These are phyloP conservation scores for Tor tambroides DNA, from an alignment of 2,113 vertebrate species.

Conservation along the genomic window DNA sequence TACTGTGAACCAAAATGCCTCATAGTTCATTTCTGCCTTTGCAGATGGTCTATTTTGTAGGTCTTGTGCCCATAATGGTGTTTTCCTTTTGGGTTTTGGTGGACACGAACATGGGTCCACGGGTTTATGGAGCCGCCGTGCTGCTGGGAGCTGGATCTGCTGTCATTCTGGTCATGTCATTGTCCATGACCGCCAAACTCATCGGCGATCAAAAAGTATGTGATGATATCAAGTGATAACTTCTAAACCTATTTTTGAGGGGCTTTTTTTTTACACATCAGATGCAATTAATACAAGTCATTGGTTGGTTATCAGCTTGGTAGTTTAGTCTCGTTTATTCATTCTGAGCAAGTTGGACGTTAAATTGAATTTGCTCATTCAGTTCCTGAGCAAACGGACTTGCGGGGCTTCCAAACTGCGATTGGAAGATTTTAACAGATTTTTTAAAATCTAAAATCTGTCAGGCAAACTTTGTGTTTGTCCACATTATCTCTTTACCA, in stretches of 20 bases:
- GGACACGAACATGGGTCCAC: conserved; percentile 64
- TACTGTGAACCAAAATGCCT: background rate
- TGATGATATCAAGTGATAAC: background rate
- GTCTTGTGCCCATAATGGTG: conserved; percentile 80
- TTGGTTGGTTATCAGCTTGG: background rate
- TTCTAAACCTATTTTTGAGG: background rate
- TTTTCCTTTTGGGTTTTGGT: conserved; percentile 84
- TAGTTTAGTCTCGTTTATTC: background rate
- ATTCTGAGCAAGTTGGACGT: background rate
- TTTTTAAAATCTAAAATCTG: background rate
- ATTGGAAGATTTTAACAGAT: no score
- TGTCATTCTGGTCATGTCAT: conserved; percentile 87
- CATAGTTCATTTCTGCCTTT: background rate
- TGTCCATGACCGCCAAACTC: conserved; percentile 89
- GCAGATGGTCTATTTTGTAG: conserved; percentile 84
- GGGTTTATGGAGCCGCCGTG: conserved; percentile 75
- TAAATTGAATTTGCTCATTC: no score
- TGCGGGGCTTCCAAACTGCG: no score
- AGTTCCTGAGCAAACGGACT: no score
- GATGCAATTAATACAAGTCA: background rate
- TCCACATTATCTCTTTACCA: background rate
- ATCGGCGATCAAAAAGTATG: conserved; percentile 86
- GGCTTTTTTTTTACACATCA: background rate
- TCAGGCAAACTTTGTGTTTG: background rate
- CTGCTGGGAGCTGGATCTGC: conserved; percentile 83